A percentile compares a stretch with the other conserved stretches of the same genome.
phyloP scores from a whole-genome alignment of 2,113 vertebrate species.

The Spilogale gracilis region DNA sequence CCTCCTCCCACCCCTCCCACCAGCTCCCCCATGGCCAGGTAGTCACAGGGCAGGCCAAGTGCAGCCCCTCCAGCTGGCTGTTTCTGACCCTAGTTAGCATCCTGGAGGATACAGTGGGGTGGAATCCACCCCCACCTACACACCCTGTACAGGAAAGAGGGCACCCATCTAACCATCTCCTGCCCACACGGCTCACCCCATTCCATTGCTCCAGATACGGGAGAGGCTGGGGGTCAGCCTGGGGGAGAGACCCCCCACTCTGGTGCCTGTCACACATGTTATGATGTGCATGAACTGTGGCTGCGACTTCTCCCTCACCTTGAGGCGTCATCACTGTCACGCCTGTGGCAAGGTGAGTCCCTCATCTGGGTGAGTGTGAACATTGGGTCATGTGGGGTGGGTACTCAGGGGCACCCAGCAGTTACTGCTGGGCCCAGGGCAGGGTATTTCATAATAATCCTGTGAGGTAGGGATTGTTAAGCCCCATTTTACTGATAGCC shows the following conservation, averaged over 20 bases:
- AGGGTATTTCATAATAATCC: background rate
- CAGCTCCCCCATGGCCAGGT: background rate
- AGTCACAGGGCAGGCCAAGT: background rate
- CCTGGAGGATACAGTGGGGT: background rate
- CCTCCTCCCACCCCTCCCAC: accelerated
- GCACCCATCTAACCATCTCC: background rate
- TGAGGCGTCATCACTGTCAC: slow-evolving; percentile 96
- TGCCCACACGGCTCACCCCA: background rate
- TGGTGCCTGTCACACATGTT: slow-evolving; percentile 95
- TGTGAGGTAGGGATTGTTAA: too few relatives aligned
- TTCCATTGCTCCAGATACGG: slow-evolving; percentile 87
- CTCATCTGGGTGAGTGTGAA: accelerated
- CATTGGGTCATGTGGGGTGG: accelerated
- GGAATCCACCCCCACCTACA: background rate
- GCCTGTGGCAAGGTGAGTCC: slow-evolving; percentile 96
- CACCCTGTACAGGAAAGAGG: too few relatives aligned
- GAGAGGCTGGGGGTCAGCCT: slow-evolving; percentile 92
- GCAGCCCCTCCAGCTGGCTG: too few relatives aligned
- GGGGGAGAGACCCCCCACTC: slow-evolving; percentile 94
- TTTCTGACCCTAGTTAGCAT: background rate
- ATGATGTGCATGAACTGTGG: slow-evolving; percentile 99
- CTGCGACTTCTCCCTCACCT: slow-evolving; percentile 96
- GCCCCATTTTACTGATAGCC: background rate
- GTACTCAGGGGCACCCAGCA: background rate
- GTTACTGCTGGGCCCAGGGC: background rate